Evolutionary conservation across 2,113 vertebrate genomes (phyloP), one percentile per base, ranked within the genome.

Genomic region (Alces alces): DNA sequence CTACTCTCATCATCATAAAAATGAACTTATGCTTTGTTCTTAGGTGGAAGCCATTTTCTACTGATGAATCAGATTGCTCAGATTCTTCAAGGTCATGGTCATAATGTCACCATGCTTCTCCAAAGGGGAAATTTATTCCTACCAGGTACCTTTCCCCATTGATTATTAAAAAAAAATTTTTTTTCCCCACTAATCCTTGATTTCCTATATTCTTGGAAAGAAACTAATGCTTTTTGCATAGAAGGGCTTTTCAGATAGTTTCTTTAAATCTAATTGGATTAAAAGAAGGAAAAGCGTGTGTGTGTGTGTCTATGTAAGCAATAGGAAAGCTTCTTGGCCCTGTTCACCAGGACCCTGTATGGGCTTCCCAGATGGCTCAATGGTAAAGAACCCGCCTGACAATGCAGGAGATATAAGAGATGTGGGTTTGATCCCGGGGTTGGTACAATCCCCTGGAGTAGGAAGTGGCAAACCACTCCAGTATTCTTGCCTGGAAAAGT

Each of bases 1-100:
- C 27, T 10, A 3, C 55, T 47, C 9, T 86, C n/a, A 28, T 58
- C 25, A 12, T 76, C 57, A 89, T 3, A 30, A 61, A 95, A 55
- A 17, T 43, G n/a, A 93, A 28, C 10, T 45, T 94, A 33, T 39
- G 0, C 3, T 33, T 83, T 96, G 19, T 86, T 92, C 55, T n/a
- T 82, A 97, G 96, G 96, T 83, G 92, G 92, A 78, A 97, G 97
- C n/a, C 95, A 97, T 73, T 96, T 54, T 64, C 80, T 97, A 7
- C 25, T 97, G 73, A 83, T 96, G 89, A 57, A 58, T 52, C 55
- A 0, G 8, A 64, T 93, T 7, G 79, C 89, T 95, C 80, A 60
- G 23, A 90, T 93, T 83, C 92, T 97, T 70, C 94, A 96, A 39
- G 86, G 84, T 78, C 73, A 73, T n/a, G 92, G 64, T 55, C 92